A percentile compares a stretch with the other conserved stretches of the same genome.
phyloP scores from a whole-genome alignment of 2,113 vertebrate species.

The Corvus cornix region DNA sequence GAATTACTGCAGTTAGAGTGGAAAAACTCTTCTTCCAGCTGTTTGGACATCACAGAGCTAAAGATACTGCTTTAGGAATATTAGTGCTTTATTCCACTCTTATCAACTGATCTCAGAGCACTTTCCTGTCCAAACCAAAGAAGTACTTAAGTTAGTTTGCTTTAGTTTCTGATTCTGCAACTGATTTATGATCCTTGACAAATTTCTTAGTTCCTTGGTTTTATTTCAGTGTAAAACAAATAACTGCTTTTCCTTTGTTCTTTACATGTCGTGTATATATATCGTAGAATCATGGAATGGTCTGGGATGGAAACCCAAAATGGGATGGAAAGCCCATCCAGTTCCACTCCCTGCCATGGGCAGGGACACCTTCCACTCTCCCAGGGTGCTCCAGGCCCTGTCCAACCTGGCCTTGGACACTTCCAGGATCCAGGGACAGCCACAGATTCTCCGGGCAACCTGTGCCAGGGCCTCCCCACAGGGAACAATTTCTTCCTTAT shows the following conservation, averaged over 20 bases:
- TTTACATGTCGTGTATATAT: neutral
- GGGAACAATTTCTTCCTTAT: neutral
- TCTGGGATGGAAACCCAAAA: neutral
- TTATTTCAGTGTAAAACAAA: neutral
- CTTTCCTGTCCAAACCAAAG: neutral
- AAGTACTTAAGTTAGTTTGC: neutral
- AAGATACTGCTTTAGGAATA: neutral
- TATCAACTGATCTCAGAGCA: neutral
- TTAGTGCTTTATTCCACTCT: neutral
- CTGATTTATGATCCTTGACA: neutral
- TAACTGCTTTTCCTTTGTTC: neutral
- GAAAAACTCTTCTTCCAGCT: neutral
- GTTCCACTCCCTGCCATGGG: neutral
- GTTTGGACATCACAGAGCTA: neutral
- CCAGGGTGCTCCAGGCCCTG: accelerated
- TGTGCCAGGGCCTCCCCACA: neutral
- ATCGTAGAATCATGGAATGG: neutral
- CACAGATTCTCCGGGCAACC: neutral
- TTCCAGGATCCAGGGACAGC: neutral
- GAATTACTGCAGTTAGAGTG: neutral
- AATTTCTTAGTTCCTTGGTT: neutral
- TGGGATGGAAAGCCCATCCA: neutral
- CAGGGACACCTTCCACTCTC: neutral
- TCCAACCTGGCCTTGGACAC: neutral
- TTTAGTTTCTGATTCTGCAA: neutral